Evolutionary conservation across 2,797 vertebrate genomes (phyloP), one percentile per base, ranked within the genome.

Genomic region (Pampus argenteus): DNA sequence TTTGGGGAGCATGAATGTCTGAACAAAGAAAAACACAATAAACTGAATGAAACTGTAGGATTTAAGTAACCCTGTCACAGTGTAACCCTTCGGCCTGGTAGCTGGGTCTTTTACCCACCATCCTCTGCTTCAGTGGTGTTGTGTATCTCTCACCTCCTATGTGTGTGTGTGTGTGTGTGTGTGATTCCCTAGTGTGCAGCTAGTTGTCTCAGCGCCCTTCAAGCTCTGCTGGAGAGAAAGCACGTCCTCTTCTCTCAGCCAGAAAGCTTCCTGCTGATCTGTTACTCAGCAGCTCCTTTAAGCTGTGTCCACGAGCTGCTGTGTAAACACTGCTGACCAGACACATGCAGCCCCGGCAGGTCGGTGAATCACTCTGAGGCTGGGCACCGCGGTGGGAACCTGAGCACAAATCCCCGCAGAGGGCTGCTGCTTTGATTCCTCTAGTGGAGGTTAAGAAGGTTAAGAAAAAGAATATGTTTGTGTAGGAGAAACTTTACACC

Each of bases 281-380:
- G 81, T 67, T 78, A 66, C 86, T 78, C 79, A 55, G 66, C 76
- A 72, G 79, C 71, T 82, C 78, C 47, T 54, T 75, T 56, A 62
- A 68, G 70, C 82, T 81, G 74, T 9, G 49, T 76, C 62, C 78
- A 59, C 29, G 42, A 81, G 68, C 79, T 18, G 62, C 83, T 77
- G 84, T 2, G 68, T 74, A 77, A 82, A 82, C 83, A 83, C 4
- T 7, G 34, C 55, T 63, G 71, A 82, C 34, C 47, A 22, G 71
- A 81, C 74, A 8, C 73, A 76, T 0, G 50, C 54, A 25, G 71
- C 13, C 55, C 58, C 1, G 54, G 28, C 51, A 44, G 61, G 58
- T 65, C 69, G 56, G 44, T 74, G 76, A 75, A 3, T 82, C 81
- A 61, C 63, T 22, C 56, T 2, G 44, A 25, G 55, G 15, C 55